Percentiles rank a stretch among this genome's conserved stretches.
Evolutionary conservation across 2,888 invertebrate genomes (phyloP).

Genomic region (Orchesella flavescens): DNA sequence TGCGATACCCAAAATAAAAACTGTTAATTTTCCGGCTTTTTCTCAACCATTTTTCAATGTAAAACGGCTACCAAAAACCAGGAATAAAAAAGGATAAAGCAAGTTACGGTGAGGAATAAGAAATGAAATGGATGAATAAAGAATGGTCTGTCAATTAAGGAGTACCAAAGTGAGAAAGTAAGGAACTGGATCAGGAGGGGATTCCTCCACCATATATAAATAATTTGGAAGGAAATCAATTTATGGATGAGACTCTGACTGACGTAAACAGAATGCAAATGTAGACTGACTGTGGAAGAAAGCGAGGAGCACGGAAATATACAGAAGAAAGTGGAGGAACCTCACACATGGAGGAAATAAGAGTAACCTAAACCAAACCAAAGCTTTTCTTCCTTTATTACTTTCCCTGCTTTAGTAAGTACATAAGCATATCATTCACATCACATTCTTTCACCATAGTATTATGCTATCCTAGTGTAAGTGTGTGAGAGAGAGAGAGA

Average conservation of each 20-base stretch:
- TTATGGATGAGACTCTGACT: slow-evolving; percentile 50
- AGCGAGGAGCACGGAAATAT: slow-evolving; percentile 5
- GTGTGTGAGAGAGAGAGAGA: too few relatives aligned
- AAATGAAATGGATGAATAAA: slow-evolving; percentile 53
- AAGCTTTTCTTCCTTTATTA: too few relatives aligned
- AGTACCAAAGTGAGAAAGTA: slow-evolving; percentile 34
- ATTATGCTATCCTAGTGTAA: too few relatives aligned
- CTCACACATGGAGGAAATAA: too few relatives aligned
- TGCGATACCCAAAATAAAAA: neutral
- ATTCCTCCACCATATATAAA: slow-evolving; percentile 49
- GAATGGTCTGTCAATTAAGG: slow-evolving; percentile 54
- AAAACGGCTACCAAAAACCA: neutral
- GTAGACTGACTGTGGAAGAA: slow-evolving; percentile 36
- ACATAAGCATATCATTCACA: too few relatives aligned
- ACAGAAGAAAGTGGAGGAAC: slow-evolving; percentile 14
- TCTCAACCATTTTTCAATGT: neutral
- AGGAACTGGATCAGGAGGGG: slow-evolving; percentile 53
- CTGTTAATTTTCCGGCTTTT: neutral
- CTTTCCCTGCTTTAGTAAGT: too few relatives aligned
- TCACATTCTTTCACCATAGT: too few relatives aligned
- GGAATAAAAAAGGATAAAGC: neutral
- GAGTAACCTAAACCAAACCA: too few relatives aligned
- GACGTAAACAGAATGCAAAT: slow-evolving; percentile 58
- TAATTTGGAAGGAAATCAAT: slow-evolving; percentile 57
- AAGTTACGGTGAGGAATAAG: slow-evolving; percentile 17